Percentiles rank a stretch among this genome's conserved stretches.
phyloP scores from a whole-genome alignment of 2,797 vertebrate genomes.

The Falco biarmicus region DNA sequence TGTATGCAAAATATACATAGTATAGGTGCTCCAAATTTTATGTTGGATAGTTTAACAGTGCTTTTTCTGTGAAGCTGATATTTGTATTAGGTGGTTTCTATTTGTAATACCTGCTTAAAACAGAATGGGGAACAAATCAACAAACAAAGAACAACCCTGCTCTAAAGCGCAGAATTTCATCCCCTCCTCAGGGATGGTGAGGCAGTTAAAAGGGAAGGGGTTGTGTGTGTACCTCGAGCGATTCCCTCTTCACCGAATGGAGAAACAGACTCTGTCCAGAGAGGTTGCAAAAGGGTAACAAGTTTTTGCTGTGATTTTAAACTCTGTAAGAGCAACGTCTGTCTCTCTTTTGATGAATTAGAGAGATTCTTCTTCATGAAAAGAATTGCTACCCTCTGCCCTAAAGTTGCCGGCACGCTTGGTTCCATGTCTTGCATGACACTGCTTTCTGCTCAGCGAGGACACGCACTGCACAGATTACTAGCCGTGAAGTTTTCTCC shows the following conservation, averaged over 20 bases:
- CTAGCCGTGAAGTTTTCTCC: neutral
- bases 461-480: neutral
- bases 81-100: neutral
- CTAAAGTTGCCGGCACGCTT: neutral
- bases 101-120: slow-evolving; percentile 33
- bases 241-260: neutral
- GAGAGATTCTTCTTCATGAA: neutral
- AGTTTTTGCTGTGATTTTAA: slow-evolving; percentile 48
- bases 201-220: slow-evolving; percentile 9
- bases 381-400: slow-evolving; percentile 16
- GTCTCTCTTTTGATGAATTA: slow-evolving; percentile 5
- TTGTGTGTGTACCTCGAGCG: neutral
- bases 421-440: neutral
- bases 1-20: neutral
- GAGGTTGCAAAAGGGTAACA: neutral
- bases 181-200: neutral
- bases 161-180: neutral
- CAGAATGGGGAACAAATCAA: neutral
- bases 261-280: neutral
- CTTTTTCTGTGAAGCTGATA: neutral
- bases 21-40: neutral
- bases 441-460: neutral
- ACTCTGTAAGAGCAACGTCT: neutral
- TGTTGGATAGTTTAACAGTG: neutral
- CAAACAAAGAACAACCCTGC: slow-evolving; percentile 16